These are phyloP conservation scores for Ara ararauna DNA, from an alignment of 2,797 vertebrate genomes.

Conservation along the genomic window DNA sequence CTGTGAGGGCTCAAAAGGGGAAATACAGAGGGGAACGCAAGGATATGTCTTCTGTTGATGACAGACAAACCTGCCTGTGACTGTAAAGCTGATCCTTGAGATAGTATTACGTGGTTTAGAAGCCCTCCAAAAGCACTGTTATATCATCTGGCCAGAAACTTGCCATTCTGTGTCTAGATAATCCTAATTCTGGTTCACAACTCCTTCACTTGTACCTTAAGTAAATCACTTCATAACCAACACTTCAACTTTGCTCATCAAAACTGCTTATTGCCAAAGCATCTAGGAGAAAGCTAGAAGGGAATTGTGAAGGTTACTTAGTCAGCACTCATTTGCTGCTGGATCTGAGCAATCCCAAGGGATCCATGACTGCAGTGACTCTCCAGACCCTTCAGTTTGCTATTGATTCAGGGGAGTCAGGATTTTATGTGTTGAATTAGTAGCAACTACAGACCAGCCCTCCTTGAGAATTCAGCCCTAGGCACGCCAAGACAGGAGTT, in stretches of 20 bases:
- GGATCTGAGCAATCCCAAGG: not conserved
- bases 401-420: not conserved
- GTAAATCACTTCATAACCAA: not conserved
- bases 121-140: not conserved
- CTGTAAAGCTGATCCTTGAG: not conserved
- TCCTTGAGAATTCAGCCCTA: not conserved
- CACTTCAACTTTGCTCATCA: not conserved
- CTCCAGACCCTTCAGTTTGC: not conserved
- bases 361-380: not conserved
- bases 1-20: not conserved
- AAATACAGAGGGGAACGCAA: not conserved
- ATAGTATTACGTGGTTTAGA: not conserved
- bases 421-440: not conserved
- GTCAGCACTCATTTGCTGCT: not conserved
- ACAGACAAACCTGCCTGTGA: not conserved
- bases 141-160: not conserved
- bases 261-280: not conserved
- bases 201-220: not conserved
- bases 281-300: not conserved
- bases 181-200: not conserved
- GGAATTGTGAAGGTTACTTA: not conserved
- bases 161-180: not conserved
- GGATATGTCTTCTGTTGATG: not conserved
- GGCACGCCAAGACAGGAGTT: not conserved
- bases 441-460: conserved; percentile 7